Evolutionary conservation across 2,888 invertebrate species (phyloP), one percentile per base, ranked within the genome.

Genomic region (Tupiocoris notatus): DNA sequence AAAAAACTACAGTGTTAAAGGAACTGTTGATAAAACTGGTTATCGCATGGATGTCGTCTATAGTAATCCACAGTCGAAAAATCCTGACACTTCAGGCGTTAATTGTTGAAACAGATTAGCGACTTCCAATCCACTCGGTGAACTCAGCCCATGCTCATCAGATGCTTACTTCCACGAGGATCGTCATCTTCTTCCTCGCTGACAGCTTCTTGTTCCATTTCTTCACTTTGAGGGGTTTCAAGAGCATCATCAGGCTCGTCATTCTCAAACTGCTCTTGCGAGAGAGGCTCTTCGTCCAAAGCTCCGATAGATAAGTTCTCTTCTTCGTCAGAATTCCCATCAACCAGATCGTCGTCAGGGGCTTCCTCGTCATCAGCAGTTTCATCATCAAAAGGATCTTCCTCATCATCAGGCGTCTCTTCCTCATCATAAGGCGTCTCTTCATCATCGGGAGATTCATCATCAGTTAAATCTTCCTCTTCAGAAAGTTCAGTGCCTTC

Each of bases 361-460:
- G 80, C 81, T 79, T 78, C 73, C 39, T 80, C 77, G 63, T 80
- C 79, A 21, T 83, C 82, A 18, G 82, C 82, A 77, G 82, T 82
- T 12, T 83, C 83, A 63, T 82, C 82, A 77, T 84, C 84, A 76
- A 12, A 12, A 39, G 83, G 83, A 62, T 82, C 82, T 39, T 39
- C 39, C 62, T 83, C 82, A 75, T 81, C 82, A n/a, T 80, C 77
- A 62, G 79, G 79, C 20, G 83, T 82, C 20, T 82, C 81, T 77
- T 82, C 82, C 9, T 83, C 83, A 62, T 82, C 82, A 77, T 84
- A 83, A 76, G n/a, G n/a, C n/a, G 83, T 83, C 63, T 82, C 82
- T n/a, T n/a, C n/a, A 63, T 83, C 82, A 75, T 78, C 73, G 24
- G 82, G 81, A 71, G 81, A 81, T 18, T 79, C 73, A 70, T 20